These are phyloP conservation scores for Mirounga angustirostris DNA, from an alignment of 2,113 vertebrate species.

Conservation along the genomic window DNA sequence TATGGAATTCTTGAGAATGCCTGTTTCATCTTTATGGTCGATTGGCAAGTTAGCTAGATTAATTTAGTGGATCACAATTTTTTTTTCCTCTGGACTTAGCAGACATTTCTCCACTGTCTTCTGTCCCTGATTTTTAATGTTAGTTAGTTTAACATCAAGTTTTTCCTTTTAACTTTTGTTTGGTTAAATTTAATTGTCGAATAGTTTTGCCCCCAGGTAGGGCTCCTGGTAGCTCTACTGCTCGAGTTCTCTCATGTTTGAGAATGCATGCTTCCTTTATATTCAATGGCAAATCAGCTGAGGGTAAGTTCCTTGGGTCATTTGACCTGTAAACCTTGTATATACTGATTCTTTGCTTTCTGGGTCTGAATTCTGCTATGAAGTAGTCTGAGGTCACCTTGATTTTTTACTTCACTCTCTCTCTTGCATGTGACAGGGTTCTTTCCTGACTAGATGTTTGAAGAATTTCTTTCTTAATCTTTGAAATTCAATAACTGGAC, in stretches of 20 bases:
- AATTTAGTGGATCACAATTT: background rate
- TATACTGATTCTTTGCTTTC: background rate
- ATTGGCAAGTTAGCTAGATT: background rate
- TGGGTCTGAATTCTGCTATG: background rate
- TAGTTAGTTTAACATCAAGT: background rate
- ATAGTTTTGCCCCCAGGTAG: background rate
- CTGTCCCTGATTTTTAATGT: background rate
- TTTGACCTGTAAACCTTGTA: background rate
- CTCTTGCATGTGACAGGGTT: background rate
- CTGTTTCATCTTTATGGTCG: background rate
- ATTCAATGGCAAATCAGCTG: background rate
- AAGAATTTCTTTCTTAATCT: background rate
- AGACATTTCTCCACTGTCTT: background rate
- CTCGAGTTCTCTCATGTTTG: background rate
- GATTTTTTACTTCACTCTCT: background rate
- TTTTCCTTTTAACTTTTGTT: slow-evolving; percentile 14
- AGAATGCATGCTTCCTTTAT: background rate
- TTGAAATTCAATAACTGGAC: background rate
- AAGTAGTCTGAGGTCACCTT: background rate
- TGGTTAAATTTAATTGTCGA: background rate
- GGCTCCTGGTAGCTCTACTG: background rate
- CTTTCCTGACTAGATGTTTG: background rate
- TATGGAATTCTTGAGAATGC: background rate
- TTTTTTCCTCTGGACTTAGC: background rate
- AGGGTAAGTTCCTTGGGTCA: background rate